Conservation (phyloP, 2,113 vertebrate genomes). For the Cyphomyrus discorhynchus region DNA sequence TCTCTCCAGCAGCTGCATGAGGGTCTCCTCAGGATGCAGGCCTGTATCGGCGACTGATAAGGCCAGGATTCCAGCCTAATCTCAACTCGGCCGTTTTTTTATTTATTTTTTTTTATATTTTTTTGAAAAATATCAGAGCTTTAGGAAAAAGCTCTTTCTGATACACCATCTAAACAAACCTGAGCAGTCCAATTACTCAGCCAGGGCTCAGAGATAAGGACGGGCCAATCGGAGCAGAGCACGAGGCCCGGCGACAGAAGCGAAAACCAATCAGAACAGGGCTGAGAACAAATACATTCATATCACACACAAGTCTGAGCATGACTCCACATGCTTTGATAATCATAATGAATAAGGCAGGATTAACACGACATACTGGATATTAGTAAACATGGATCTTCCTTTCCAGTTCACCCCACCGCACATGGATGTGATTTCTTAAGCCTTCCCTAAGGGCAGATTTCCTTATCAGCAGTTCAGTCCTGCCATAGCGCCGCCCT, state of each 20-base stretch:
- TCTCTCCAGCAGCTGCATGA: neutral
- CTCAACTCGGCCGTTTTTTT: neutral
- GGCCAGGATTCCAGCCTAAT: neutral
- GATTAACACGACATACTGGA: neutral
- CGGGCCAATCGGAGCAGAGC: neutral
- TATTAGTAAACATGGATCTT: neutral
- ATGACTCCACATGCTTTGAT: neutral
- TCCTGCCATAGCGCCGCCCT: neutral
- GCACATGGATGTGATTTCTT: neutral
- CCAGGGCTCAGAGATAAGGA: constrained; percentile 11
- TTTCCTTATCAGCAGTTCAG: neutral
- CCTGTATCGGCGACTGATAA: constrained; percentile 17
- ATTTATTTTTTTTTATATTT: neutral
- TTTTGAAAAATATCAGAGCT: constrained; percentile 3
- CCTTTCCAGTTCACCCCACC: neutral
- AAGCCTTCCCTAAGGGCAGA: neutral
- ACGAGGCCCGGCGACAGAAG: neutral
- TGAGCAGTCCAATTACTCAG: constrained; percentile 16
- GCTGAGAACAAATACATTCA: neutral
- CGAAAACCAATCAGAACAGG: neutral
- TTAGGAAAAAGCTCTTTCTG: constrained; percentile 13
- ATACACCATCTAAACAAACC: constrained; percentile 21
- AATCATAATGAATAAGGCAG: neutral
- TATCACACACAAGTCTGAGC: neutral
- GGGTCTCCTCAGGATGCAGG: neutral